Base-by-base conservation (phyloP, 1,140 invertebrate genomes). In the Rhopalosiphum maidis region DNA sequence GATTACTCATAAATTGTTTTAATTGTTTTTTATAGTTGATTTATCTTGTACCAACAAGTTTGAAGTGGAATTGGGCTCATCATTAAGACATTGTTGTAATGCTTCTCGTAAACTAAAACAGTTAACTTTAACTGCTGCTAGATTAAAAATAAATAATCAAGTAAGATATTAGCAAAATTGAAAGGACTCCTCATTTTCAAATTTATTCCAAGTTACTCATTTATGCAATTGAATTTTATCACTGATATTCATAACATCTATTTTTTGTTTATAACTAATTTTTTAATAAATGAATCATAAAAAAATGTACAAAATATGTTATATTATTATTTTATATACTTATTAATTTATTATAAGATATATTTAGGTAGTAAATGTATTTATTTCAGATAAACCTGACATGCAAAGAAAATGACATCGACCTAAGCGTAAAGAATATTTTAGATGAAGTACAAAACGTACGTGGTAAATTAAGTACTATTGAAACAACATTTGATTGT, bases 111-210 rank as follows among this genome's bases (percentile, higher is more conserved):
- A 93, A 21, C 82, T 93, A 9, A 85, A 86, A 55, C 82, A 54
- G 25, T 43, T 93, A n/a, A n/a, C 82, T 30, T 22, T 9, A 18
- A 93, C 55, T 18, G 11, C 23, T 25, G 82, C 85, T 55, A 51
- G 86, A 54, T 41, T 93, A 22, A 93, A 85, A 54, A 55, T 93
- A 86, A 93, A 86, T 83, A 54, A 86, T 93, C 91, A 93, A 86
- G 91, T 93, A 93, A 86, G 46, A 30, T 86, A 91, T 15, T 77
- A 0, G 6, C 18, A 3, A n/a, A n/a, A 4, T 0, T 83, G 82
- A 23, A 11, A 18, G 48, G 9, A 37, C 18, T 18, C 21, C 2
- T 2, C 6, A 22, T 0, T 15, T 82, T 85, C 22, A 11, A 85
- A 85, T 37, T 3, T 43, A 43, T 41, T 41, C 7, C 21, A 5